Evolutionary conservation across 2,113 vertebrate genomes (phyloP).

Genomic region (Xiphias gladius): DNA sequence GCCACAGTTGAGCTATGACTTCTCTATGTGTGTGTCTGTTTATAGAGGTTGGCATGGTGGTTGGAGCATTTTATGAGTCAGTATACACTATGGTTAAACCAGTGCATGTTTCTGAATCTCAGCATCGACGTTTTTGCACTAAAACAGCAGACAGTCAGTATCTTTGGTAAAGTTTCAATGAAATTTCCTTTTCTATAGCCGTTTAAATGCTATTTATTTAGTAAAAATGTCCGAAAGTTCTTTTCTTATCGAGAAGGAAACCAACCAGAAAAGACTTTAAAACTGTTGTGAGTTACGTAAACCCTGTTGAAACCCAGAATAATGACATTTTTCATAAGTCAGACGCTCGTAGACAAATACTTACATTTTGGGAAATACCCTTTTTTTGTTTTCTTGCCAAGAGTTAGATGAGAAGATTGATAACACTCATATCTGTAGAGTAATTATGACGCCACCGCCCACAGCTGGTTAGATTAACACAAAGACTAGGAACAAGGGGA

Average conservation of each 20-base stretch:
- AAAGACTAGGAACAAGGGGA: neutral
- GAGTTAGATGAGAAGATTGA: neutral
- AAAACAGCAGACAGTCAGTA: neutral
- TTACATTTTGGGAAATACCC: neutral
- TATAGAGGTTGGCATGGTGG: slow-evolving; percentile 21
- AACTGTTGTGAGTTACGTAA: neutral
- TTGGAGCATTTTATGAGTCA: slow-evolving; percentile 26
- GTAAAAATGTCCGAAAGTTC: neutral
- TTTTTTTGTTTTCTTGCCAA: neutral
- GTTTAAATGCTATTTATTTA: neutral
- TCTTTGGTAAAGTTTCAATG: neutral
- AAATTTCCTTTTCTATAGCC: neutral
- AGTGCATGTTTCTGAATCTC: slow-evolving; percentile 2
- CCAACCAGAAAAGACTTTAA: neutral
- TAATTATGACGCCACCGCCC: neutral
- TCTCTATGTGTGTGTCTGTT: slow-evolving; percentile 38
- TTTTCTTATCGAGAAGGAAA: neutral
- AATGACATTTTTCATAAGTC: neutral
- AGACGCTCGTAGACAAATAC: neutral
- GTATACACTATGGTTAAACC: slow-evolving; percentile 16
- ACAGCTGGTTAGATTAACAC: neutral
- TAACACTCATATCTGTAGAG: neutral
- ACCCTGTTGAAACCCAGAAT: neutral
- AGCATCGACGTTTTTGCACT: neutral
- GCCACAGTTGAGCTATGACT: slow-evolving; percentile 30